A percentile compares a stretch with the other conserved stretches of the same genome.
These are phyloP conservation scores for Lepidochrysops patricia DNA, from an alignment of 2,888 invertebrate species.

Conservation along the genomic window DNA sequence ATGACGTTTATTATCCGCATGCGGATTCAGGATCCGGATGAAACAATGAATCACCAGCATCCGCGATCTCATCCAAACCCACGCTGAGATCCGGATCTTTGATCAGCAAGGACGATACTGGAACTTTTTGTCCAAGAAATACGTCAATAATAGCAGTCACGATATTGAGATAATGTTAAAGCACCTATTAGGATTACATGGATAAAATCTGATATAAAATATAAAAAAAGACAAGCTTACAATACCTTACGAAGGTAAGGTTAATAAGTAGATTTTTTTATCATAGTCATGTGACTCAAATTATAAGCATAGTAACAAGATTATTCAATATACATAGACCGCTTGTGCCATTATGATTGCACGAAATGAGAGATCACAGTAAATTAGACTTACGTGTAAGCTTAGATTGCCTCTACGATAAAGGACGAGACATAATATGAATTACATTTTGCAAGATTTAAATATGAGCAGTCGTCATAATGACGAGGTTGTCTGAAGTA, in stretches of 20 bases:
- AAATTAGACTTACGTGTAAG: neutral
- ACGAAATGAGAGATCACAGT: neutral
- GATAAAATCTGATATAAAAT: no score
- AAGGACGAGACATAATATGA: neutral
- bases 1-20: neutral
- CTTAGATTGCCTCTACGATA: neutral
- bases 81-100: neutral
- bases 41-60: neutral
- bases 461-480: conserved; percentile 14
- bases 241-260: no score
- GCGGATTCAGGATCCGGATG: neutral
- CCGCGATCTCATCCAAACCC: neutral
- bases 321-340: neutral
- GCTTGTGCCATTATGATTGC: neutral
- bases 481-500: conserved; percentile 30
- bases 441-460: conserved; percentile 4
- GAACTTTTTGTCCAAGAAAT: neutral
- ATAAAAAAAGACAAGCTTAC: neutral
- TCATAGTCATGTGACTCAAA: neutral
- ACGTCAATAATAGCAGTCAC: neutral
- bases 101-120: neutral
- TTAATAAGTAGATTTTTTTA: neutral
- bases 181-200: no score
- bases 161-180: neutral
- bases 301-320: neutral